phyloP scores from a whole-genome alignment of 2,888 invertebrate species.

The Tinea pellionella region DNA sequence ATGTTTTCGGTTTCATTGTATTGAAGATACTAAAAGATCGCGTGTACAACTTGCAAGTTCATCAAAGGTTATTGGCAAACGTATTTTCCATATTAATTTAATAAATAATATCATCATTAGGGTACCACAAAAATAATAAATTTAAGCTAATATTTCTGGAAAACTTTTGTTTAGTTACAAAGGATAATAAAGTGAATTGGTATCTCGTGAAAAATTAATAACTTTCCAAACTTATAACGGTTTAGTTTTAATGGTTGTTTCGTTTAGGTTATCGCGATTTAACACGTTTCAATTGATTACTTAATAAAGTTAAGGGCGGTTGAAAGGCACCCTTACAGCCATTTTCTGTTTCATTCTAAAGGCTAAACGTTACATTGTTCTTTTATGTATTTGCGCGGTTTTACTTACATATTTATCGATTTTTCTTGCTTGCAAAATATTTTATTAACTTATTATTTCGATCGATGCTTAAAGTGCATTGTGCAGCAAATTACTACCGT shows the following conservation, averaged over 20 bases:
- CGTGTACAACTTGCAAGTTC: neutral
- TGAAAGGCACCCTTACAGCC: constrained; percentile 17
- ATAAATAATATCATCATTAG: too few species aligned
- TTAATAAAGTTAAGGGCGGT: constrained; percentile 27
- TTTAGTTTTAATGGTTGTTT: constrained; percentile 8
- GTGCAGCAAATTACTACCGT: neutral
- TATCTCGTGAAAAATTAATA: neutral
- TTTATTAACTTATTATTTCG: neutral
- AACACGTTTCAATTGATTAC: constrained; percentile 36
- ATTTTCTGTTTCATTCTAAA: neutral
- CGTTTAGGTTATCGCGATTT: constrained; percentile 31
- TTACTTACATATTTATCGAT: neutral
- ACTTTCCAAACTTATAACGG: neutral
- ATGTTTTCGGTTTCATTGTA: neutral
- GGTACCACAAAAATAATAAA: too few species aligned
- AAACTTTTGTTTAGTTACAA: neutral
- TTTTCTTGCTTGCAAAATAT: too few species aligned
- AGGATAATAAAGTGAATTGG: neutral
- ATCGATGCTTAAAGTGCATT: neutral
- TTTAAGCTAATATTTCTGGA: neutral
- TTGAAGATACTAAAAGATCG: neutral
- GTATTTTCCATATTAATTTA: too few species aligned
- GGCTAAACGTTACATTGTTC: neutral
- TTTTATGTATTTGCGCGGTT: neutral
- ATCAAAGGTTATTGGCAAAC: neutral